A percentile compares a stretch with the other conserved stretches of the same genome.
Evolutionary conservation across 2,888 invertebrate genomes (phyloP).

Genomic region (Cataglyphis cursor): DNA sequence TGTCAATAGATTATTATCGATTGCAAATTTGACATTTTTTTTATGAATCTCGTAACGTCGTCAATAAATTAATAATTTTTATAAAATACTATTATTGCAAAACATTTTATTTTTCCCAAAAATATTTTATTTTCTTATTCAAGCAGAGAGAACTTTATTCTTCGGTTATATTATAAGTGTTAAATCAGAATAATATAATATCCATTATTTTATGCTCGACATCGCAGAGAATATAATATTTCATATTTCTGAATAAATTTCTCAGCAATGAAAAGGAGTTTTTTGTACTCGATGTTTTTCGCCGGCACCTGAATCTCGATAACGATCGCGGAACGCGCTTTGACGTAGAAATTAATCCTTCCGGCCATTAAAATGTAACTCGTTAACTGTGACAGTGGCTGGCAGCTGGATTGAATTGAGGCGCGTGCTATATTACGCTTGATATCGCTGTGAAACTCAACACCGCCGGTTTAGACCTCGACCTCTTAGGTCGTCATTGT

Average conservation of each 20-base stretch:
- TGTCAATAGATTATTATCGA: too few species aligned
- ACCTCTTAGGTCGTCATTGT: constrained; percentile 70
- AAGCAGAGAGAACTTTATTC: background rate
- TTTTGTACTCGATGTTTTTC: background rate
- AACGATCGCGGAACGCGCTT: constrained; percentile 53
- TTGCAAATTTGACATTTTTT: background rate
- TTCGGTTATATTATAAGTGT: background rate
- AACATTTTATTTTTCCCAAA: background rate
- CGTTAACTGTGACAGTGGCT: constrained; percentile 73
- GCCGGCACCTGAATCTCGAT: constrained; percentile 62
- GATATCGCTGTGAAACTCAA: constrained; percentile 81
- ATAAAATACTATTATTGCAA: background rate
- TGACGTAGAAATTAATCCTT: constrained; percentile 76
- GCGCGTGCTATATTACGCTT: constrained; percentile 81
- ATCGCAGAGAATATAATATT: background rate
- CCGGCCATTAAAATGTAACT: constrained; percentile 76
- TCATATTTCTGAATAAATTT: background rate
- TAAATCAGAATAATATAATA: background rate
- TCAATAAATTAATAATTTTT: constrained; percentile 2
- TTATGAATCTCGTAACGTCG: background rate
- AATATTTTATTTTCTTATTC: background rate
- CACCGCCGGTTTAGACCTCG: constrained; percentile 77
- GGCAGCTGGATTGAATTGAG: constrained; percentile 80
- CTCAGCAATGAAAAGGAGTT: background rate
- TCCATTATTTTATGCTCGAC: background rate